phyloP scores from a whole-genome alignment of 2,797 vertebrate genomes.

The Melanotaenia nigrans region DNA sequence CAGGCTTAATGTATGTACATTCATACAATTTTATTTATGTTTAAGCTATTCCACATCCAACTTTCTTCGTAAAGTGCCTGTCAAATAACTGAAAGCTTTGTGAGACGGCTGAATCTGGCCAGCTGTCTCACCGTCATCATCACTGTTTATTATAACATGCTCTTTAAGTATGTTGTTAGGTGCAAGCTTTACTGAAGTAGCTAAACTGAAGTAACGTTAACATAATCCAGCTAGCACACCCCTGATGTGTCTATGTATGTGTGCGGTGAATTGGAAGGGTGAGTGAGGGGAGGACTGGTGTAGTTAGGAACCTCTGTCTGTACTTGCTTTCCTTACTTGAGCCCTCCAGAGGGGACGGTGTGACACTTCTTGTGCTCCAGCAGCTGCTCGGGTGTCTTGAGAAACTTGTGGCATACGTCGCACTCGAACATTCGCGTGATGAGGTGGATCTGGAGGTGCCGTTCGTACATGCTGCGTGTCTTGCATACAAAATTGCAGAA shows the following conservation, averaged over 20 bases:
- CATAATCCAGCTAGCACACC: constrained; percentile 23
- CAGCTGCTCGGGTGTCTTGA: constrained; percentile 99
- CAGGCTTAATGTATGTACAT: neutral
- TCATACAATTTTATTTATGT: neutral
- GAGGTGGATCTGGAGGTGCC: constrained; percentile 98
- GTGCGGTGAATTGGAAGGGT: constrained; percentile 44
- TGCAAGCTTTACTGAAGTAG: neutral
- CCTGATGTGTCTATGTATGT: constrained; percentile 15
- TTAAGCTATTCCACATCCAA: neutral
- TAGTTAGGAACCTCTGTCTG: constrained; percentile 82
- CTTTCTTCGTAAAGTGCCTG: neutral
- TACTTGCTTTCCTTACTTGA: constrained; percentile 99
- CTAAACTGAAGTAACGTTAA: neutral
- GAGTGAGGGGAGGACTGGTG: constrained; percentile 53
- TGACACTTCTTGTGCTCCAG: constrained; percentile 99
- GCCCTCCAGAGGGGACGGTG: constrained; percentile 98
- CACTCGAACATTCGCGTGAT: constrained; percentile 99
- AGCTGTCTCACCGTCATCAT: neutral
- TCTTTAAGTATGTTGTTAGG: neutral
- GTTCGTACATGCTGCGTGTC: constrained; percentile 98
- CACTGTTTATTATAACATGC: neutral
- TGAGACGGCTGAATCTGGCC: neutral
- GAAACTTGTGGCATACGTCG: constrained; percentile 99
- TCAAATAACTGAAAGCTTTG: neutral
- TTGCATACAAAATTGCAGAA: constrained; percentile 99